These are phyloP conservation scores for Tiaroga cobitis DNA, from an alignment of 2,797 vertebrate genomes.

Conservation along the genomic window DNA sequence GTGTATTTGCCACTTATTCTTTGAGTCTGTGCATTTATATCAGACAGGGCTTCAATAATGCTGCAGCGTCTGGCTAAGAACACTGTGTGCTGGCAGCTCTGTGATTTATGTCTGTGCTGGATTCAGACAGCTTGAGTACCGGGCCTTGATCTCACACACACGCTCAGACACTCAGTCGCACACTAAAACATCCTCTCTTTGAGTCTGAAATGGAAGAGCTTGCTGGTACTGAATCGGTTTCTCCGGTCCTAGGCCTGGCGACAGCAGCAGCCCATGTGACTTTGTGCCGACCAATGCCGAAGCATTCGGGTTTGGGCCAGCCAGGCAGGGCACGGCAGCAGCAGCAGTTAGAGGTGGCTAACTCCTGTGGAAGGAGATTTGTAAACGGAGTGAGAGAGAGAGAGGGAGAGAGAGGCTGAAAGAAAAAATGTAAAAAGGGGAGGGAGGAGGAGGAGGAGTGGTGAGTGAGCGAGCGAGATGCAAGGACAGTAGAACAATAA, in stretches of 20 bases:
- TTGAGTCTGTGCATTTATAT: slow-evolving; percentile 5
- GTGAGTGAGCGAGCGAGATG: slow-evolving; percentile 32
- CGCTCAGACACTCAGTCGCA: slow-evolving; percentile 2
- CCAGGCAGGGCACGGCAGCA: slow-evolving; percentile 63
- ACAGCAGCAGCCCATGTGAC: slow-evolving; percentile 78
- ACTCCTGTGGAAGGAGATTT: slow-evolving; percentile 65
- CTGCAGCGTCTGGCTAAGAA: slow-evolving; percentile 45
- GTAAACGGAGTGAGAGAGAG: slow-evolving; percentile 46
- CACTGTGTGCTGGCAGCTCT: slow-evolving; percentile 55
- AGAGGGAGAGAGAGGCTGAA: slow-evolving; percentile 41
- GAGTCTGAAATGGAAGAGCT: slow-evolving; percentile 6
- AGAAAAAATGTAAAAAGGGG: slow-evolving; percentile 30
- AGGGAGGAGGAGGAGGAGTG: background rate
- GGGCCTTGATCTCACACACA: slow-evolving; percentile 13
- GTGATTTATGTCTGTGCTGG: slow-evolving; percentile 59
- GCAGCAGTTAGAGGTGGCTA: slow-evolving; percentile 63
- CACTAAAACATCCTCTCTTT: slow-evolving; percentile 28
- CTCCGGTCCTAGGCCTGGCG: slow-evolving; percentile 69
- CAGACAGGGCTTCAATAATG: slow-evolving; percentile 30
- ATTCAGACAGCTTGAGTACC: slow-evolving; percentile 49
- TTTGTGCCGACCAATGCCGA: slow-evolving; percentile 72
- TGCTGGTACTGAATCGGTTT: slow-evolving; percentile 55
- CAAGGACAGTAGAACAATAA: slow-evolving; percentile 54
- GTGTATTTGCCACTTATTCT: slow-evolving; percentile 37
- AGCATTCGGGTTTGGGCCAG: slow-evolving; percentile 64